A percentile compares a stretch with the other conserved stretches of the same genome.
Conservation (phyloP, 23 tunicate genomes). For the Aplidium turbinatum region DNA sequence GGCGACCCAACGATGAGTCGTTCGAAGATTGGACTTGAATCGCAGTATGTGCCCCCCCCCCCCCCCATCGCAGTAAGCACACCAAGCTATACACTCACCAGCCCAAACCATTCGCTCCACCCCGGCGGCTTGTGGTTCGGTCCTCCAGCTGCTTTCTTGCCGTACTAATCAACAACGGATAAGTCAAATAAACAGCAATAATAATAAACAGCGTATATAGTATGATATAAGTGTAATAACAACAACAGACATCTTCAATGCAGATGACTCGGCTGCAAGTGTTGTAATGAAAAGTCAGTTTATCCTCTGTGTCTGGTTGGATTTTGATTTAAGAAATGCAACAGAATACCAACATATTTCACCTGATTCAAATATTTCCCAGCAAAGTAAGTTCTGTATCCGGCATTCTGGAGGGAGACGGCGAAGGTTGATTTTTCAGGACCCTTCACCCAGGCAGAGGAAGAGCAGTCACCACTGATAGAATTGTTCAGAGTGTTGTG, state of each 20-base stretch:
- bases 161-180: conserved; percentile 64
- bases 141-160: conserved; percentile 67
- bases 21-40: too few relatives aligned
- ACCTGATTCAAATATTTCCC: conserved; percentile 97
- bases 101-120: conserved; percentile 93
- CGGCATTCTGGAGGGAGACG: conserved; percentile 43
- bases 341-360: too few relatives aligned
- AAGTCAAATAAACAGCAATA: neutral
- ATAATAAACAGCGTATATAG: neutral
- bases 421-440: conserved; percentile 69
- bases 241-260: too few relatives aligned
- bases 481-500: conserved; percentile 86
- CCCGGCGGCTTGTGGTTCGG: conserved; percentile 86
- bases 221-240: neutral
- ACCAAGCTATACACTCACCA: conserved; percentile 78
- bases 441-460: conserved; percentile 67
- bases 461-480: conserved; percentile 84
- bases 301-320: too few relatives aligned
- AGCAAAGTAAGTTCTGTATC: conserved; percentile 86
- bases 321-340: too few relatives aligned
- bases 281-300: too few relatives aligned
- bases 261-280: too few relatives aligned
- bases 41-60: too few relatives aligned
- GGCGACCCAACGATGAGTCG: too few relatives aligned
- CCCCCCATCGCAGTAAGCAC: too few relatives aligned